phyloP scores from a whole-genome alignment of 2,888 invertebrate species.

The Drosophila mayaguana region DNA sequence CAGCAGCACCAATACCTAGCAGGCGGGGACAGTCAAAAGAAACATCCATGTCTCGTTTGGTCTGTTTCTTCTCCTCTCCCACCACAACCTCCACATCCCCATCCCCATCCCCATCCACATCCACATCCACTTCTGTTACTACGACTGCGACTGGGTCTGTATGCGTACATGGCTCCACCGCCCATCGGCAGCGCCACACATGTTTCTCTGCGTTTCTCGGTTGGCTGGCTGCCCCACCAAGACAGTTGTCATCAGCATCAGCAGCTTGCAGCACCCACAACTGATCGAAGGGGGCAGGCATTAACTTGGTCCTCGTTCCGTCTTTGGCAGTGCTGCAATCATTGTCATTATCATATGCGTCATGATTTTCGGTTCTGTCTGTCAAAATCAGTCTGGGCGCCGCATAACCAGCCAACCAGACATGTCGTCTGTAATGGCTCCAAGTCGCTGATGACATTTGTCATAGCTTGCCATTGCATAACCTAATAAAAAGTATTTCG shows the following conservation, averaged over 20 bases:
- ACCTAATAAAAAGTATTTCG: constrained; percentile 6
- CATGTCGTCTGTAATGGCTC: constrained; percentile 27
- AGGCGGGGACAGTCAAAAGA: constrained; percentile 64
- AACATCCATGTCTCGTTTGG: constrained; percentile 63
- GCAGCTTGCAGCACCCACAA: constrained; percentile 33
- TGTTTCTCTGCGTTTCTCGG: constrained; percentile 56
- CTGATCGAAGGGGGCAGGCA: constrained; percentile 28
- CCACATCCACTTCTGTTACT: too few species aligned
- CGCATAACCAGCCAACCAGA: constrained; percentile 25
- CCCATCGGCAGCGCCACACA: constrained; percentile 62
- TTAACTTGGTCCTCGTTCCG: constrained; percentile 20
- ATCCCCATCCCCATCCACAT: too few species aligned
- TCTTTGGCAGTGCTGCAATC: constrained; percentile 58
- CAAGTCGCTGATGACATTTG: constrained; percentile 58
- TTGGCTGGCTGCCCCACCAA: constrained; percentile 47
- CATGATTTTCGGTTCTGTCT: constrained; percentile 65
- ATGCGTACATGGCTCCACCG: constrained; percentile 3
- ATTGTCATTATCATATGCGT: constrained; percentile 77
- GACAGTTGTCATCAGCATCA: constrained; percentile 65
- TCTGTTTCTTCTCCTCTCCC: constrained; percentile 14
- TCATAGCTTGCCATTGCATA: constrained; percentile 17
- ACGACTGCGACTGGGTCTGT: neutral
- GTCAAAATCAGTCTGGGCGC: constrained; percentile 41
- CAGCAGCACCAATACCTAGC: constrained; percentile 10
- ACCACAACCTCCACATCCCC: neutral